Conservation (phyloP, 2,888 invertebrate species). For the Chorisops tibialis region DNA sequence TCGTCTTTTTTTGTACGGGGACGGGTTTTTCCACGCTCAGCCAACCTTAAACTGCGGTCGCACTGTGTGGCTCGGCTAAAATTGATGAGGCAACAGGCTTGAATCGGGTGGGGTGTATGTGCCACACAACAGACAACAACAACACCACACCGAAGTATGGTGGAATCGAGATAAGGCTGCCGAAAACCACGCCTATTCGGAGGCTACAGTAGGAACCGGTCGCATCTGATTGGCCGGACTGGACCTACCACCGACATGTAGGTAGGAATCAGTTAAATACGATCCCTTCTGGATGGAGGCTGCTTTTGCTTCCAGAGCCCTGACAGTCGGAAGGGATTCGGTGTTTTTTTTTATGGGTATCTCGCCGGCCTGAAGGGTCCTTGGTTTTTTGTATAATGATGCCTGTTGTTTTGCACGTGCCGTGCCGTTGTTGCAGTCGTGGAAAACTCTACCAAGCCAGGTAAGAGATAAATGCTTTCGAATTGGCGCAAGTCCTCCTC, state of each 20-base stretch:
- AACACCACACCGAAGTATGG: too few species aligned
- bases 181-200: constrained; percentile 6
- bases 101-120: too few species aligned
- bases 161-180: not conserved
- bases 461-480: not conserved
- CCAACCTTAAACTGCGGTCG: not conserved
- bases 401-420: constrained; percentile 17
- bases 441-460: too few species aligned
- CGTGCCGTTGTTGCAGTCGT: too few species aligned
- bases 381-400: not conserved
- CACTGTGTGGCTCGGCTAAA: too few species aligned
- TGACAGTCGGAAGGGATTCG: constrained; percentile 16
- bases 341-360: not conserved
- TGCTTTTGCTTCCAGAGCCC: constrained; percentile 8
- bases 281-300: constrained; percentile 8
- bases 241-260: constrained; percentile 9
- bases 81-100: too few species aligned
- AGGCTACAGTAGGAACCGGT: constrained; percentile 16
- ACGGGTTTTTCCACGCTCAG: constrained; percentile 2
- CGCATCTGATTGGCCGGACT: constrained; percentile 23
- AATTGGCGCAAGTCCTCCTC: not conserved
- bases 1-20: constrained; percentile 6
- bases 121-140: too few species aligned
- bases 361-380: not conserved
- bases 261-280: constrained; percentile 14